phyloP scores from a whole-genome alignment of 2,113 vertebrate genomes.

The Dasyurus viverrinus region DNA sequence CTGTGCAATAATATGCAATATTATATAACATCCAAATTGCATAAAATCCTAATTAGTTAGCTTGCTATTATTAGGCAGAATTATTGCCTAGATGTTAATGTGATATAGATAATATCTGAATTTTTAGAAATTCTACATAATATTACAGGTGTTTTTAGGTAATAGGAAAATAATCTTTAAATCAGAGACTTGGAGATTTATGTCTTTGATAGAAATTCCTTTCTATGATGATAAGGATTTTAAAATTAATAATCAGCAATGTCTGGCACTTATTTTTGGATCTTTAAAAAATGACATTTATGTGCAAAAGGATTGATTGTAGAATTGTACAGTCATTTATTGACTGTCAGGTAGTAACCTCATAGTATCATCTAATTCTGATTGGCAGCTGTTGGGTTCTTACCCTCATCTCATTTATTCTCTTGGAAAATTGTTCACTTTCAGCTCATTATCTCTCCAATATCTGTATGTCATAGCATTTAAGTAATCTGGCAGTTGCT shows the following conservation, averaged over 20 bases:
- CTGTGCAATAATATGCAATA: neutral
- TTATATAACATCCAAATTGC: neutral
- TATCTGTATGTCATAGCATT: constrained; percentile 61
- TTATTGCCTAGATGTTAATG: neutral
- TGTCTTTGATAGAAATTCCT: neutral
- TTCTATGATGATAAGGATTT: neutral
- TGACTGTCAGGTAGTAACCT: constrained; percentile 44
- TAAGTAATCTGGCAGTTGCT: constrained; percentile 67
- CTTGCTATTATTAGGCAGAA: neutral
- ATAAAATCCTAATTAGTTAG: neutral
- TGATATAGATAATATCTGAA: neutral
- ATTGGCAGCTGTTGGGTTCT: constrained; percentile 69
- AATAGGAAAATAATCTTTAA: neutral
- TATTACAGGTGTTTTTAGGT: neutral
- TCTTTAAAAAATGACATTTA: constrained; percentile 27
- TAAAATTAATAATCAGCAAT: neutral
- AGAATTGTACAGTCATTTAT: constrained; percentile 57
- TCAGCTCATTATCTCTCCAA: constrained; percentile 73
- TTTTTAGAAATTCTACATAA: neutral
- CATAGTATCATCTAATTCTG: constrained; percentile 67
- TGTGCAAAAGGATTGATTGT: constrained; percentile 25
- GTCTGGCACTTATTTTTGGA: constrained; percentile 31
- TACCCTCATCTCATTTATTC: constrained; percentile 63
- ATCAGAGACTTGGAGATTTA: neutral
- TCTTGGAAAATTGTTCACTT: constrained; percentile 75